Base-by-base conservation (phyloP, 1,140 invertebrate species). In the Eupristina koningsbergeri region DNA sequence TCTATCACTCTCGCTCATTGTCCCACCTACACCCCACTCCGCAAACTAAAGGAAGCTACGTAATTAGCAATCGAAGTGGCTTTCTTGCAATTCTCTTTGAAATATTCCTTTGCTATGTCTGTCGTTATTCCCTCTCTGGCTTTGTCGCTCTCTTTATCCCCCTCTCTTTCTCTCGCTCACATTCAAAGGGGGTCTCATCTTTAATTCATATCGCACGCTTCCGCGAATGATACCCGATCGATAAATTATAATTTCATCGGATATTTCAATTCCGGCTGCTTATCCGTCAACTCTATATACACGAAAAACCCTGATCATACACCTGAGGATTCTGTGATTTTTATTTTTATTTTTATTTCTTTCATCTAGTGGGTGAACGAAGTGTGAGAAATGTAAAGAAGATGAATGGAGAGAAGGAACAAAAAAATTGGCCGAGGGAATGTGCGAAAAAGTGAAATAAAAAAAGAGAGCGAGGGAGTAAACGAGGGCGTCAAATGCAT, bases 181-280 rank as follows among this genome's bases (percentile, higher is more conserved):
- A 34, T 50, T 31, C n/a, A 29, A 1, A n/a, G 31, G 11, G 26
- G 41, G 26, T 3, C 58, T 92, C 90, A 92, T 92, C 90, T 92
- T 92, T 92, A 91, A 92, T 92, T 91, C 91, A 92, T 92, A 89
- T 88, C 87, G 90, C 89, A 87, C 91, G 87, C 89, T 89, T 89
- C 88, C 90, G 89, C 87, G 89, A 88, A 86, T 41, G 67, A 45
- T 26, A 50, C 76, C 85, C 87, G 89, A 90, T 92, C 91, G 87
- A 92, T 91, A 91, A 92, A 92, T 92, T 92, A 92, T 91, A 91
- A 92, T 92, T 91, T 91, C 90, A 91, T 89, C 88, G 89, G 87
- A 81, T 86, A 86, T 80, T 88, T 83, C 83, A 86, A 76, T 81
- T 64, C 86, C 13, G 39, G 87, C 89, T 87, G 88, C 88, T 91